phyloP scores from a whole-genome alignment of 1,140 invertebrate species.

The Neodiprion virginianus region DNA sequence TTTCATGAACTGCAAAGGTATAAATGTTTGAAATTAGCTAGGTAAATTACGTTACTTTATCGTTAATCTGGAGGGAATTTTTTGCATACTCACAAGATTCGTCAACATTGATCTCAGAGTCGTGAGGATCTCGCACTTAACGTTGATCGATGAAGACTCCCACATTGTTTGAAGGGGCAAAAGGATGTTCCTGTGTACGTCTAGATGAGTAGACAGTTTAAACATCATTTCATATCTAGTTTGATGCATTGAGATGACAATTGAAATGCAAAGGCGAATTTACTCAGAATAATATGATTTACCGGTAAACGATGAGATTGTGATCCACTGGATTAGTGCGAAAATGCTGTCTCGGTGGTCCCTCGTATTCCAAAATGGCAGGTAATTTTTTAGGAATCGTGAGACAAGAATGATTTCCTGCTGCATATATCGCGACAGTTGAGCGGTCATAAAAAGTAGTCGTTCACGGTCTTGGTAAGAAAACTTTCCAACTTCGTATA shows the following conservation, averaged over 20 bases:
- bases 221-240: not conserved
- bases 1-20: constrained; percentile 36
- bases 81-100: constrained; percentile 43
- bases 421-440: constrained; percentile 55
- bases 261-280: constrained; percentile 15
- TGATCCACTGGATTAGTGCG: constrained; percentile 49
- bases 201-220: constrained; percentile 23
- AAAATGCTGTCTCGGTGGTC: constrained; percentile 45
- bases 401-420: constrained; percentile 53
- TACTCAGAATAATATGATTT: constrained; percentile 9
- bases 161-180: constrained; percentile 46
- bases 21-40: constrained; percentile 10
- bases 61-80: constrained; percentile 5
- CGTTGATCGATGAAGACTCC: constrained; percentile 40
- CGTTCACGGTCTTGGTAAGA: constrained; percentile 43
- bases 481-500: constrained; percentile 45
- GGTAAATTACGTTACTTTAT: not conserved
- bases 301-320: constrained; percentile 43
- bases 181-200: constrained; percentile 42
- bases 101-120: constrained; percentile 40
- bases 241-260: not conserved
- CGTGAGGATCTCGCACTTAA: constrained; percentile 49
- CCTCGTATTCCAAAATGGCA: constrained; percentile 39
- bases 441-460: constrained; percentile 47
- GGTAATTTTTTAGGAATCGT: constrained; percentile 51